Evolutionary conservation across 2,113 vertebrate genomes (phyloP).

Genomic region (Mus musculus): DNA sequence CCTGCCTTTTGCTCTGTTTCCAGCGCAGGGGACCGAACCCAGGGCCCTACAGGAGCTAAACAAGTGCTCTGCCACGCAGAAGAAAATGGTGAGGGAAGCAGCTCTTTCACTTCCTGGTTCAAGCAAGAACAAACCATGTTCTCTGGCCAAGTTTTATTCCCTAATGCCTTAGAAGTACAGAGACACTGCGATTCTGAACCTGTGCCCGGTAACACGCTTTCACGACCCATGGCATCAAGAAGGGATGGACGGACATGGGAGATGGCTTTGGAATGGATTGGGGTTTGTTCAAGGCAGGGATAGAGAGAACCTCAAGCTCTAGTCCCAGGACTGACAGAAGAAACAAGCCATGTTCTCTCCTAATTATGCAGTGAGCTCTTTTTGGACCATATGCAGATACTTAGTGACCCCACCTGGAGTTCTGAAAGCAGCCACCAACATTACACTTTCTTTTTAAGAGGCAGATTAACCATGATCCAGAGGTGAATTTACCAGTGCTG

Average conservation of each 20-base stretch:
- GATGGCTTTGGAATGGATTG: neutral
- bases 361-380: neutral
- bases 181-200: neutral
- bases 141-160: neutral
- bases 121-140: neutral
- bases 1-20: neutral
- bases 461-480: neutral
- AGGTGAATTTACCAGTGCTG: neutral
- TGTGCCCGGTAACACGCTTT: neutral
- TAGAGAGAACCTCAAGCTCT: neutral
- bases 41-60: too few relatives aligned
- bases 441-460: neutral
- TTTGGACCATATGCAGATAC: neutral
- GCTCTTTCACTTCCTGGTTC: neutral
- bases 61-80: neutral
- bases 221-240: neutral
- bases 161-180: neutral
- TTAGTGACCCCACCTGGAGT: neutral
- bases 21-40: neutral
- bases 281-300: neutral
- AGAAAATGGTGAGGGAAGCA: neutral
- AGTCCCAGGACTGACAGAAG: neutral
- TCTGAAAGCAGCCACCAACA: neutral
- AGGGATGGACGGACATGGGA: neutral
- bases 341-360: neutral